Evolutionary conservation across 2,113 vertebrate genomes (phyloP), one percentile per base, ranked within the genome.

Genomic region (Apistogramma diplotaenia): DNA sequence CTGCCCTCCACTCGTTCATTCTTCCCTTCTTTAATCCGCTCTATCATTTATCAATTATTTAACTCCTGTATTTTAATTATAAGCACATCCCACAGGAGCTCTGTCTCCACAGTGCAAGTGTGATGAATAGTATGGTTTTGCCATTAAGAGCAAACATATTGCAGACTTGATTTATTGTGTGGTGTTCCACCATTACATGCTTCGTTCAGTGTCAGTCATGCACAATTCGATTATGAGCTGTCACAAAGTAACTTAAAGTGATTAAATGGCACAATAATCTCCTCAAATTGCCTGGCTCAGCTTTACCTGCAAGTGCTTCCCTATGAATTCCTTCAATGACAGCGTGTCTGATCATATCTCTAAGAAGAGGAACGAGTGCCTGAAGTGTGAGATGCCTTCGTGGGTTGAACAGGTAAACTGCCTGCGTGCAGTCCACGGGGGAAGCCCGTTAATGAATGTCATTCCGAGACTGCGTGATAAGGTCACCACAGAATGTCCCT

Each of bases 121-220:
- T 85, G 89, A 94, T 84, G 27, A 82, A 90, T 86, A 72, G 56
- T 19, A 40, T 51, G 65, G 60, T 59, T 46, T 83, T 77, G 55
- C 46, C 56, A 89, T 85, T 88, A 90, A 46, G 46, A 76, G 43
- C 51, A 77, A 73, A 23, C n/a, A 72, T 61, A 84, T 37, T 70
- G 67, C 61, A 84, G 40, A 74, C 51, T 83, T 84, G 89, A 91
- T 89, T 86, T 80, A 88, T 58, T 71, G 72, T 80, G 82, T 85
- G 70, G 60, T 61, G 79, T 53, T 37, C 11, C 37, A 40, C 40
- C 23, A 9, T n/a, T 49, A 49, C 3, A 18, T 16, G 15, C 16
- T 18, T 18, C 40, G 13, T 46, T 5, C 40, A 46, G 6, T 8
- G 16, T 7, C 6, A 70, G 10, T 70, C 49, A 70, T 51, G 18